Evolutionary conservation across 1,140 invertebrate species (phyloP).

Genomic region (Hycleus cichorii): DNA sequence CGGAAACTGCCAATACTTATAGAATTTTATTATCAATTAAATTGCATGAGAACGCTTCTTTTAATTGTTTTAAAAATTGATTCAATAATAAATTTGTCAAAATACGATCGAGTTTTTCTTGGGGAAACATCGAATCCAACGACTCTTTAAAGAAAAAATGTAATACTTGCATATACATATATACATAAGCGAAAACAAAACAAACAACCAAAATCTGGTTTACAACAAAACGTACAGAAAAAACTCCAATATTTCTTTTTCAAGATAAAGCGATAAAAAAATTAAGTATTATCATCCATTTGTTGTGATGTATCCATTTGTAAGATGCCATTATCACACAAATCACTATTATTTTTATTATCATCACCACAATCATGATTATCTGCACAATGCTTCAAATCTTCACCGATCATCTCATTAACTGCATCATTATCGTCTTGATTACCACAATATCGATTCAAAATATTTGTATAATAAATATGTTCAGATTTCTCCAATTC

Average conservation of each 20-base stretch:
- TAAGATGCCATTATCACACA: background rate
- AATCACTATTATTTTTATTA: background rate
- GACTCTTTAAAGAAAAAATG: slow-evolving; percentile 13
- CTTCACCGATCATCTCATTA: slow-evolving; percentile 14
- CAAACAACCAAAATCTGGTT: slow-evolving; percentile 2
- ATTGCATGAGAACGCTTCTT: background rate
- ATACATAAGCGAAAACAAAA: slow-evolving; percentile 15
- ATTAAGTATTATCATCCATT: slow-evolving; percentile 17
- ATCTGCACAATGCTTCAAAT: slow-evolving; percentile 8
- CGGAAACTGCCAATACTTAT: slow-evolving; percentile 16
- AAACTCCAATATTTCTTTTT: background rate
- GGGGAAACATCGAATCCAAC: background rate
- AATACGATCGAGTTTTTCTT: background rate
- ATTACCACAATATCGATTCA: slow-evolving; percentile 21
- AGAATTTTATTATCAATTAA: slow-evolving; percentile 1
- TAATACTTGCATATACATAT: slow-evolving; percentile 17
- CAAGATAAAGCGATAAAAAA: background rate
- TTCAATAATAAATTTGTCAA: background rate
- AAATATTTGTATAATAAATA: slow-evolving; percentile 27
- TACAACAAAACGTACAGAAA: slow-evolving; percentile 17
- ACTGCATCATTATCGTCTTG: slow-evolving; percentile 22
- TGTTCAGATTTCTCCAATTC: slow-evolving; percentile 14
- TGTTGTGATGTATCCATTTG: too few relatives aligned
- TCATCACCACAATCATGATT: background rate
- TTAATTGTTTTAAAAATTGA: background rate